Evolutionary conservation across 2,888 invertebrate species (phyloP).

Genomic region (Andrena camellia): DNA sequence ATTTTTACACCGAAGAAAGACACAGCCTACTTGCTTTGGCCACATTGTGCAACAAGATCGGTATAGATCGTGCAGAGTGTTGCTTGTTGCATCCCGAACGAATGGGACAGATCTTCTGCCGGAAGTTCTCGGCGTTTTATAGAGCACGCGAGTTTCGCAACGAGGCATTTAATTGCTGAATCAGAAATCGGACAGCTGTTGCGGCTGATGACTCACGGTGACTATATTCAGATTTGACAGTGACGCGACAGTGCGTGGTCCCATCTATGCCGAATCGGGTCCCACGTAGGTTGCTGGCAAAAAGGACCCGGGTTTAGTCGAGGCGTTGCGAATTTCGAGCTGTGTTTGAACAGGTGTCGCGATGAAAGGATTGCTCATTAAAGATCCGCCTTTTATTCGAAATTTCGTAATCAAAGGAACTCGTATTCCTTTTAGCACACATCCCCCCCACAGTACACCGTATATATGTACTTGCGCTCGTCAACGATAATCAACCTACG

Average conservation of each 20-base stretch:
- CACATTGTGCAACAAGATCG: too few relatives aligned
- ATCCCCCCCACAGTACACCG: too few relatives aligned
- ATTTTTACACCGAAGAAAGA: too few relatives aligned
- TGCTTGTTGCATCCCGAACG: not conserved
- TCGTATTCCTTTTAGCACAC: not conserved
- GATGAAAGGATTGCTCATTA: not conserved
- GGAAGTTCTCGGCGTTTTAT: constrained; percentile 38
- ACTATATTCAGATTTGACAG: constrained; percentile 58
- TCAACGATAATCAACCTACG: not conserved
- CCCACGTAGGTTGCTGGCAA: constrained; percentile 27
- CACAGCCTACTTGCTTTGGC: too few relatives aligned
- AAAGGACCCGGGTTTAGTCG: constrained; percentile 12
- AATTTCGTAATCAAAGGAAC: not conserved
- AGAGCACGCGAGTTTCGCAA: constrained; percentile 34
- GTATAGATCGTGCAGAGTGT: not conserved
- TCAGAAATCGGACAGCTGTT: constrained; percentile 61
- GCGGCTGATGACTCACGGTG: constrained; percentile 58
- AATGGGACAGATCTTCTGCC: constrained; percentile 18
- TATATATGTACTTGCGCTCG: too few relatives aligned
- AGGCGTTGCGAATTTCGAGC: not conserved
- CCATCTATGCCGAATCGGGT: constrained; percentile 30
- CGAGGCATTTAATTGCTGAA: constrained; percentile 63
- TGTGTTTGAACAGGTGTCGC: constrained; percentile 28
- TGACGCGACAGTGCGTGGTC: constrained; percentile 43
- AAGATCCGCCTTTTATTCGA: not conserved